Evolutionary conservation across 2,113 vertebrate genomes (phyloP).

Genomic region (Pachycephala philippinensis): DNA sequence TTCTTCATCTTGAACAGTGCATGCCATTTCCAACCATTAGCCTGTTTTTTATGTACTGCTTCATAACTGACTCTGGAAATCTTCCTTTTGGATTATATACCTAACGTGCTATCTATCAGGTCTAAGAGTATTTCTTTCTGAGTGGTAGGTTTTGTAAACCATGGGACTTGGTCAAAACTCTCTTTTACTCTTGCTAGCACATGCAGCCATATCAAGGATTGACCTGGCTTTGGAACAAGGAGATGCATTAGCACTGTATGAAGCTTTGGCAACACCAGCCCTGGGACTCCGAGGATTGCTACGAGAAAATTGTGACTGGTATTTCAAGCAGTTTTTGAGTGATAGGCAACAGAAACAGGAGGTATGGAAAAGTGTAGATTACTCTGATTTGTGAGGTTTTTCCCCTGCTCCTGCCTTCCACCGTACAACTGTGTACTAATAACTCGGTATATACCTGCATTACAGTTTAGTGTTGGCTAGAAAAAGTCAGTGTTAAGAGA

Average conservation of each 20-base stretch:
- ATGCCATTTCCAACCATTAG: background rate
- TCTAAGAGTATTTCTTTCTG: background rate
- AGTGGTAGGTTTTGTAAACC: background rate
- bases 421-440: background rate
- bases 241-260: constrained; percentile 70
- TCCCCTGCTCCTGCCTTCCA: background rate
- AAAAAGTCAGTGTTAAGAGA: background rate
- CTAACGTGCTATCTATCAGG: background rate
- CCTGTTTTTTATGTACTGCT: background rate
- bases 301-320: constrained; percentile 88
- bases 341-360: constrained; percentile 83
- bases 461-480: background rate
- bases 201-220: constrained; percentile 76
- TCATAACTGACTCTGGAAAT: background rate
- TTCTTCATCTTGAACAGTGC: background rate
- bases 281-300: constrained; percentile 83
- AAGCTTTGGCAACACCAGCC: constrained; percentile 76
- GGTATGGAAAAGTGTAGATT: constrained; percentile 61
- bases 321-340: constrained; percentile 87
- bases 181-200: constrained; percentile 69
- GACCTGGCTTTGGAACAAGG: constrained; percentile 79
- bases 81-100: background rate
- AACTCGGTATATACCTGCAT: background rate
- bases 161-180: background rate
- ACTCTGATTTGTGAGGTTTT: background rate